Evolutionary conservation across 2,888 invertebrate species (phyloP), one percentile per base, ranked within the genome.

Genomic region (Diabrotica balteata): DNA sequence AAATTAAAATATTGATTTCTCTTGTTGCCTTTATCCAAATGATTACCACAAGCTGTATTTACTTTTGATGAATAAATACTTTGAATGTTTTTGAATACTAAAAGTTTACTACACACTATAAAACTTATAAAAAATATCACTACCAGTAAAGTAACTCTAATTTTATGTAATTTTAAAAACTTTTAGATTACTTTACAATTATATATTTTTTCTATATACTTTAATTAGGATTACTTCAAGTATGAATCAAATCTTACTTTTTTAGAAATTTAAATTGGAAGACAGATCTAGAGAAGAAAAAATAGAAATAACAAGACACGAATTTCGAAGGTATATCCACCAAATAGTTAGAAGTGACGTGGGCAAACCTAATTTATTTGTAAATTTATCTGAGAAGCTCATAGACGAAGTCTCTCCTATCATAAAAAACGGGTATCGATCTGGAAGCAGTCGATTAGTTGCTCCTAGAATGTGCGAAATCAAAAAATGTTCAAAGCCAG

Each of bases 281-380:
- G 83, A 83, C 58, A 78, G 82, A 74, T 83, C 84, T 59, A 74
- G 84, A 45, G 83, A 84, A 72, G 83, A 84, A 74, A 78, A 84
- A 47, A 78, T 84, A 57, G 84, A 84, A 76, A 82, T 84, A 69
- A 84, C 84, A 32, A 75, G 84, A 45, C 82, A 84, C 67, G 84
- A 84, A 71, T 80, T 84, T 59, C 75, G 79, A 58, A 76, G 84
- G 45, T 80, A 83, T 67, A 77, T 84, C 46, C 81, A 83, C 59
- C 84, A 84, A 71, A 78, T 84, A 65, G 74, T 79, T 63, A 75
- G 80, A 57, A 82, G 82, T 66, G 82, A 83, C 83, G 85, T 83
- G 79, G 87, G 87, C 81, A 85, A 85, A 66, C 77, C 77, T 51
- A 79, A 66, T 64, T 8, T 59, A 47, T 22, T 51, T 7, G 55